Base-by-base conservation (phyloP, 2,888 invertebrate genomes). In the Koerneria pararmatus region DNA sequence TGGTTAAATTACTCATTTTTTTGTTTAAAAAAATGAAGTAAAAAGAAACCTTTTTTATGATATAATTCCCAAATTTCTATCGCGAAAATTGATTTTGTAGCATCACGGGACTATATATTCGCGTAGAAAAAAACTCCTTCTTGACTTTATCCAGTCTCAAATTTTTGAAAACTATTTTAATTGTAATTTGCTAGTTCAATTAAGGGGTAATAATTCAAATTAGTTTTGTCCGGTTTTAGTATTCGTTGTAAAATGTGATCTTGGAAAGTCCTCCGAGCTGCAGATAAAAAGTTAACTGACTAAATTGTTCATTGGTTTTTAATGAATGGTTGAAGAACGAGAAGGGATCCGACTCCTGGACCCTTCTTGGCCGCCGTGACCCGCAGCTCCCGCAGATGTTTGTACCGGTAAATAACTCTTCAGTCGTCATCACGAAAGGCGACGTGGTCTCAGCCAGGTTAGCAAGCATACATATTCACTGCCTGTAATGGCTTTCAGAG, bases 301-400 rank as follows among this genome's bases (percentile, higher is more conserved):
- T n/a, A n/a, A n/a, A 57, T 34, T 72, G 72, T 72, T 64, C 63
- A 41, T 53, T 72, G 19, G 46, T 71, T 41, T 46, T 61, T 61
- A 5, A 5, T 22, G 29, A 68, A 22, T n/a, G n/a, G n/a, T n/a
- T n/a, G n/a, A n/a, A n/a, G n/a, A n/a, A 71, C 69, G 71, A 76
- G 56, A 54, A 66, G 31, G 71, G 71, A 2, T 70, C 74, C 34
- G 89, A 91, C 77, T 84, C 88, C 19, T 95, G 94, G 95, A 88
- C 88, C 5, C 85, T 91, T 65, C 86, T 95, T 61, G 95, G 95
- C 34, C 91, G 91, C 85, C 88, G 90, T 74, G 87, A 93, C 85
- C 95, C 95, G 0, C 87, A 91, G 76, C 88, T 90, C 22, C 92
- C 95, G 0, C 85, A 95, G 86, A 94, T 94, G 93, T 95, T 95